A percentile compares a stretch with the other conserved stretches of the same genome.
These are phyloP conservation scores for Hexactinellida sp. DNA, from an alignment of 37 sponge, comb jelly and placozoan species.

Conservation along the genomic window DNA sequence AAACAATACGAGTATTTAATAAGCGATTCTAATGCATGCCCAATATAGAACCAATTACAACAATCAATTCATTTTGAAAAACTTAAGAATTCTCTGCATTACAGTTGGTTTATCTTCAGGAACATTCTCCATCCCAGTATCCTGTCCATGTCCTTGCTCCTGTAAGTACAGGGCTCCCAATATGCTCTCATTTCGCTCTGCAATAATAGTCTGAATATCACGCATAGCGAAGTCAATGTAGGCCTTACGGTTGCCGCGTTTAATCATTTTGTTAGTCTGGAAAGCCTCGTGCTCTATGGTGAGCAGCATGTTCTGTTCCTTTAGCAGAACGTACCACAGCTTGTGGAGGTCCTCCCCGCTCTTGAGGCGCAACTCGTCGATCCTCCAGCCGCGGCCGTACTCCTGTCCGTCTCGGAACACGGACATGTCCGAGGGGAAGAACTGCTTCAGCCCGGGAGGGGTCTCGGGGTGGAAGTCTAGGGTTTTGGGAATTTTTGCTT, in stretches of 20 bases:
- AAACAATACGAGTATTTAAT: too few relatives aligned
- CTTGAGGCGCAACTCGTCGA: conserved; percentile 19
- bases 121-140: background rate
- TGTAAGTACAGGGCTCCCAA: background rate
- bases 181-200: background rate
- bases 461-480: background rate
- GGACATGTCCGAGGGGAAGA: background rate
- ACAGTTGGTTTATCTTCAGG: background rate
- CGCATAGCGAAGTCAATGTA: background rate
- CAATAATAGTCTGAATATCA: background rate
- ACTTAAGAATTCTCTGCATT: background rate
- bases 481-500: background rate
- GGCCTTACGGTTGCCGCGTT: background rate
- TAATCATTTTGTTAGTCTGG: background rate
- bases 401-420: background rate
- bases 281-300: conserved; percentile 22
- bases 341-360: conserved; percentile 29
- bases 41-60: background rate
- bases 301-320: conserved; percentile 28
- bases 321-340: conserved; percentile 33
- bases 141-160: background rate
- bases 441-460: background rate
- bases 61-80: background rate
- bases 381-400: conserved; percentile 21
- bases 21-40: background rate